A percentile compares a stretch with the other conserved stretches of the same genome.
Conservation (phyloP, 1,140 invertebrate genomes). For the Scaptomyza montana region DNA sequence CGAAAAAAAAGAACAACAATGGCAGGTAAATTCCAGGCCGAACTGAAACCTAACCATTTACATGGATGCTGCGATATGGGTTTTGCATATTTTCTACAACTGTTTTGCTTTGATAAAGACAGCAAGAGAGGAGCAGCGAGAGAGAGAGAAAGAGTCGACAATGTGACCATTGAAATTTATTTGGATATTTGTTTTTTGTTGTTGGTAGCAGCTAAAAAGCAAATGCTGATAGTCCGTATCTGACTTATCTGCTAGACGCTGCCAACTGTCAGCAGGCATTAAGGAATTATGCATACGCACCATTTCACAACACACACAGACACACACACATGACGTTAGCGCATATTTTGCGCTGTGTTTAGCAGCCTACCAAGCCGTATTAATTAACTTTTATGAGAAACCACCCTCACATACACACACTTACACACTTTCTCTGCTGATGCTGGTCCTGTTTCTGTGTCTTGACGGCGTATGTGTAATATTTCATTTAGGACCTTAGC, state of each 20-base stretch:
- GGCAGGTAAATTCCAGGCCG: conserved; percentile 58
- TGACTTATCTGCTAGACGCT: conserved; percentile 11
- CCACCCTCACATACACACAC: conserved; percentile 6
- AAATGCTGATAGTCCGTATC: conserved; percentile 59
- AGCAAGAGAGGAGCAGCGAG: not conserved
- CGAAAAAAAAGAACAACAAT: conserved; percentile 42
- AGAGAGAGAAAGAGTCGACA: conserved; percentile 39
- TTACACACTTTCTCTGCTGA: not conserved
- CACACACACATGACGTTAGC: conserved; percentile 45
- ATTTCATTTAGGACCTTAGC: conserved; percentile 69
- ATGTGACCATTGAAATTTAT: conserved; percentile 71
- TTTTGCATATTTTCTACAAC: conserved; percentile 58
- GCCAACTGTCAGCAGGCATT: conserved; percentile 51
- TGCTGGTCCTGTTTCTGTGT: conserved; percentile 18
- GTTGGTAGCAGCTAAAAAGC: conserved; percentile 43
- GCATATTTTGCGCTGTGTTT: conserved; percentile 74
- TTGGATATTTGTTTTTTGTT: conserved; percentile 73
- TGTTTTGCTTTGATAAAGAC: conserved; percentile 15
- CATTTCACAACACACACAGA: conserved; percentile 26
- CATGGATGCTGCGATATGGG: conserved; percentile 66
- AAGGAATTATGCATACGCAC: conserved; percentile 59
- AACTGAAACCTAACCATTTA: conserved; percentile 65
- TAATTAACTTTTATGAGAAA: conserved; percentile 78
- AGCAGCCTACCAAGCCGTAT: conserved; percentile 74
- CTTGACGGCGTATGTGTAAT: conserved; percentile 64